Evolutionary conservation across 1,140 invertebrate species (phyloP).

Genomic region (Ruditapes philippinarum): DNA sequence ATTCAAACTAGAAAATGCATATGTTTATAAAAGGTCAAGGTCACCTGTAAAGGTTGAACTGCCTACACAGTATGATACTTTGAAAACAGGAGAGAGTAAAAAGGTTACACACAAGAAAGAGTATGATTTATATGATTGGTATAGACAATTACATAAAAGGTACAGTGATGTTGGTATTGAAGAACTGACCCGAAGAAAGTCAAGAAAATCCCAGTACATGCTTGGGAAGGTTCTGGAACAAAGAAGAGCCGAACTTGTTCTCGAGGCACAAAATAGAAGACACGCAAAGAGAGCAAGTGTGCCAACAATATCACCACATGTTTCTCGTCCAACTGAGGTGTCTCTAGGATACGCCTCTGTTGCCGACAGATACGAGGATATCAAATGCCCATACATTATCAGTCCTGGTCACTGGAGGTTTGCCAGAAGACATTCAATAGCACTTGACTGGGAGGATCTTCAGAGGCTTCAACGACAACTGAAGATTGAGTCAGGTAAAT

Average conservation of each 20-base stretch:
- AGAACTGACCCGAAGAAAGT: background rate
- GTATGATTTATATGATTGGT: conserved; percentile 43
- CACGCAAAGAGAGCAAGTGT: background rate
- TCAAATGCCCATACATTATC: conserved; percentile 47
- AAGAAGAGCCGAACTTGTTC: background rate
- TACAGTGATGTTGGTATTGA: conserved; percentile 53
- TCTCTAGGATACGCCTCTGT: conserved; percentile 13
- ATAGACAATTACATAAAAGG: background rate
- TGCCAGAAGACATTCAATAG: conserved; percentile 40
- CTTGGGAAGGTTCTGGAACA: background rate
- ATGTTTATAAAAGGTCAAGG: conserved; percentile 47
- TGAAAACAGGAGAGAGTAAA: background rate
- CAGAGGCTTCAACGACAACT: background rate
- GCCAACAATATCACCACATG: background rate
- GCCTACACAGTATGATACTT: background rate
- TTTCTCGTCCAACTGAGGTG: background rate
- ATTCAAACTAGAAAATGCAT: conserved; percentile 55
- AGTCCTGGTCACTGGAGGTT: conserved; percentile 44
- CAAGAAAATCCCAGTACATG: background rate
- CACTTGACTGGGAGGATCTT: conserved; percentile 45
- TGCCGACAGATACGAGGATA: conserved; percentile 54
- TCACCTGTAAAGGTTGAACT: background rate
- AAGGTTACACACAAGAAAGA: background rate
- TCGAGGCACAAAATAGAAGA: background rate
- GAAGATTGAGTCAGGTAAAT: background rate